A percentile compares a stretch with the other conserved stretches of the same genome.
Evolutionary conservation across 2,888 invertebrate species (phyloP).

Genomic region (Strigamia maritima): DNA sequence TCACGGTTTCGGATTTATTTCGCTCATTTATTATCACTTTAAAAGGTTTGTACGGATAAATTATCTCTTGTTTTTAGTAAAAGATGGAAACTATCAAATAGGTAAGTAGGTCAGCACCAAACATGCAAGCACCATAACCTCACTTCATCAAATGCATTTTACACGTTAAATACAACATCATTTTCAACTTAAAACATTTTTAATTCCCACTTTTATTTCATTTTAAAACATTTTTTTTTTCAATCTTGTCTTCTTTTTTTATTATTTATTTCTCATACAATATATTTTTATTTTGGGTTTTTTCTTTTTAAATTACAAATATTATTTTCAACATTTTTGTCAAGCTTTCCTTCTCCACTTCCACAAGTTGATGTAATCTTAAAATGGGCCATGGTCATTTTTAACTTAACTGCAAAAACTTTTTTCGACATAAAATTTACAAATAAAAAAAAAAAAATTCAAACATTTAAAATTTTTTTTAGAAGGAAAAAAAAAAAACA

Average conservation of each 20-base stretch:
- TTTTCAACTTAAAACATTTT: not conserved
- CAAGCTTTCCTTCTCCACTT: not conserved
- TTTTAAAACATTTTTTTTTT: not conserved
- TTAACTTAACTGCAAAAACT: not conserved
- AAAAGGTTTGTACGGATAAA: not conserved
- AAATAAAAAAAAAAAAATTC: not conserved
- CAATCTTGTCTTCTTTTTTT: not conserved
- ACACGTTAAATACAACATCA: not conserved
- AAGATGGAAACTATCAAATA: slow-evolving; percentile 28
- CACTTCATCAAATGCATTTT: not conserved
- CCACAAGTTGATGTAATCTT: not conserved
- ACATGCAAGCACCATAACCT: slow-evolving; percentile 6
- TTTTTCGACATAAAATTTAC: not conserved
- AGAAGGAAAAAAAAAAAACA: not conserved
- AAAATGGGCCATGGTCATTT: slow-evolving; percentile 1
- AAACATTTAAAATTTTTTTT: too few species aligned
- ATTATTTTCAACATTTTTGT: not conserved
- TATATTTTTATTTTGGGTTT: too few species aligned
- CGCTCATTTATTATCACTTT: not conserved
- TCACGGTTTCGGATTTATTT: not conserved
- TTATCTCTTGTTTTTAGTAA: not conserved
- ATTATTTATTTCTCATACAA: too few species aligned
- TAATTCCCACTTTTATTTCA: not conserved
- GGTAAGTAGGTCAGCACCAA: slow-evolving; percentile 35
- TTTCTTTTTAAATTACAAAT: too few species aligned